Conservation (phyloP, 2,797 vertebrate species). For the Peromyscus aztecus region DNA sequence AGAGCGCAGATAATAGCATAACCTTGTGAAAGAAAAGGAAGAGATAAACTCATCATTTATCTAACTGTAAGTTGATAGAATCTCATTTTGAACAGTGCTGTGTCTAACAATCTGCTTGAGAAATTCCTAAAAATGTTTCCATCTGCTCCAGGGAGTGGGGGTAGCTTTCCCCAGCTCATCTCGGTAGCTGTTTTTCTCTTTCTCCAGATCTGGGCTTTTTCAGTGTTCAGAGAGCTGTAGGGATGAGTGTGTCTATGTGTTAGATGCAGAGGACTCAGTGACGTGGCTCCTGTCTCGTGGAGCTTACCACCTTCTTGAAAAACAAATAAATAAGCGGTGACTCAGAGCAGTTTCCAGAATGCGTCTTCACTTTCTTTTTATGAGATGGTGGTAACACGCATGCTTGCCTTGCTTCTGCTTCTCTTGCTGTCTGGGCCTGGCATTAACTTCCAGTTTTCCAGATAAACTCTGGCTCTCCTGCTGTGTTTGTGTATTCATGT, state of each 20-base stretch:
- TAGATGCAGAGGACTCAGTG: neutral
- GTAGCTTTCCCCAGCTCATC: accelerated
- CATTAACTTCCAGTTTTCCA: neutral
- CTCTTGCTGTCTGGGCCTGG: neutral
- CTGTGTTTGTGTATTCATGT: neutral
- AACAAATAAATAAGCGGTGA: neutral
- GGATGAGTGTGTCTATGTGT: neutral
- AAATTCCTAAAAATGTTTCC: neutral
- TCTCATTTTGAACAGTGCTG: neutral
- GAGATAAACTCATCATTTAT: neutral
- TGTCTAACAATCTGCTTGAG: neutral
- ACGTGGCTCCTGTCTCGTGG: neutral
- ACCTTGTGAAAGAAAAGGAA: neutral
- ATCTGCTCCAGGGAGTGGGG: neutral
- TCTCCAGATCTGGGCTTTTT: neutral
- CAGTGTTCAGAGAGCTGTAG: neutral
- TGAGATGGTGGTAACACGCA: neutral
- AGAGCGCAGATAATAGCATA: neutral
- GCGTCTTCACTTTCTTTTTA: neutral
- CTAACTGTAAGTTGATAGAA: neutral
- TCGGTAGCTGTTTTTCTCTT: neutral
- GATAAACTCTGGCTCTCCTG: neutral
- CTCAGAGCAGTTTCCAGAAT: neutral
- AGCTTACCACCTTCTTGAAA: neutral
- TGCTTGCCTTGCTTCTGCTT: neutral